Conservation (phyloP, 2,113 vertebrate genomes). For the rabbit (Oryctolagus cuniculus) region mOryCun1.1 NC_091432.1:126147501-126148000, state of each 20-base stretch:
- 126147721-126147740: neutral
- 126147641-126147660: neutral
- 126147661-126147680: neutral
- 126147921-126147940: neutral
- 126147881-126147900: neutral
- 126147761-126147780: neutral
- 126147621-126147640: neutral
- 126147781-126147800: neutral
- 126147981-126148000: neutral
- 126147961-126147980: neutral
- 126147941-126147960: neutral
- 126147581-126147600: neutral
- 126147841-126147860: no score
- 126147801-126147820: neutral
- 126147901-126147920: neutral
- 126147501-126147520: neutral
- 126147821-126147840: neutral
- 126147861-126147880: neutral
- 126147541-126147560: neutral
- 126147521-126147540: neutral
- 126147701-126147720: neutral
- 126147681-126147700: neutral
- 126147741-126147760: fast-evolving
- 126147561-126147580: neutral
- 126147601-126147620: neutral